Conservation (phyloP, 1,140 invertebrate genomes). For the Pogonomyrmex californicus region DNA sequence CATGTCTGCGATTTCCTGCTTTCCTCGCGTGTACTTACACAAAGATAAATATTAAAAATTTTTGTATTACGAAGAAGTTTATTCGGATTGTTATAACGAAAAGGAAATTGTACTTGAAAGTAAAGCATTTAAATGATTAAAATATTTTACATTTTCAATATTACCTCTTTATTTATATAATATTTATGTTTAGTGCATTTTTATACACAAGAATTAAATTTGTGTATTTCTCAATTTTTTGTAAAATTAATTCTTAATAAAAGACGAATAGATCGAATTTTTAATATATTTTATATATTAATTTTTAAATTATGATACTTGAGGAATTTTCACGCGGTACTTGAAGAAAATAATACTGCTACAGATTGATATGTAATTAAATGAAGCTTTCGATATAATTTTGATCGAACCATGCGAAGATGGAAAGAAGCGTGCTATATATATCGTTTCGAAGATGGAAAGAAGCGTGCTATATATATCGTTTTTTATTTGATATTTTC, state of each 20-base stretch:
- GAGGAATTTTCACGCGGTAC: background rate
- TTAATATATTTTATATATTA: too few species aligned
- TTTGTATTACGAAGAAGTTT: background rate
- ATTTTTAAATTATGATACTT: background rate
- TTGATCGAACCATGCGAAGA: background rate
- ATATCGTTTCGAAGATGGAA: conserved; percentile 28
- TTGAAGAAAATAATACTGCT: background rate
- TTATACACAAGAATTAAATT: too few species aligned
- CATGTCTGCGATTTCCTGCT: conserved; percentile 25
- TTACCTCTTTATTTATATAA: too few species aligned
- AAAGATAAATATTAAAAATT: background rate
- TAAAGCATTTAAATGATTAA: background rate
- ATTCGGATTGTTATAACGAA: background rate
- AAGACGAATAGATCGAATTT: background rate
- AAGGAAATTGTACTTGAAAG: background rate
- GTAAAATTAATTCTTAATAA: background rate
- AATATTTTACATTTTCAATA: background rate
- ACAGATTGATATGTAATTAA: background rate
- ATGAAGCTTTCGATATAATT: conserved; percentile 3
- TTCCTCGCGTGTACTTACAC: too few species aligned
- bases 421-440: background rate
- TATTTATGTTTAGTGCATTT: too few species aligned
- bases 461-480: conserved; percentile 10
- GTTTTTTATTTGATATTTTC: conserved; percentile 16
- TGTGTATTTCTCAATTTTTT: background rate